Conservation (phyloP, 1,140 invertebrate genomes). For the Berghia stephanieae region DNA sequence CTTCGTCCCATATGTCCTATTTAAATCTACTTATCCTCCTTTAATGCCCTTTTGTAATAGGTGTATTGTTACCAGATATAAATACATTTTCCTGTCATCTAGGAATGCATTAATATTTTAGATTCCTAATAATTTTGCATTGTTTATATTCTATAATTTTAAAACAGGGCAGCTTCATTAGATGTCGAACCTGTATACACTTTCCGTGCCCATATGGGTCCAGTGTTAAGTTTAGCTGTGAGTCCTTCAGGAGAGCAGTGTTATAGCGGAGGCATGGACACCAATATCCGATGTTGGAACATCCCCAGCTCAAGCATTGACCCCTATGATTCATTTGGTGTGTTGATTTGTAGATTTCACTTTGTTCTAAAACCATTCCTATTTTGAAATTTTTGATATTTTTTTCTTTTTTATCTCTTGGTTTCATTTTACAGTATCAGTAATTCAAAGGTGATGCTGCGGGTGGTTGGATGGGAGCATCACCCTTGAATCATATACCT, state of each 20-base stretch:
- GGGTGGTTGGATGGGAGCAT: too few relatives aligned
- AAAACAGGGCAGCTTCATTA: constrained; percentile 80
- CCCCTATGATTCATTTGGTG: constrained; percentile 94
- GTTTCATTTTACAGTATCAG: too few relatives aligned
- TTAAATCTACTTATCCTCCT: too few relatives aligned
- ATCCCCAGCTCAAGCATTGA: constrained; percentile 93
- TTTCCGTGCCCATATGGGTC: constrained; percentile 91
- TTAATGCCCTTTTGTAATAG: too few relatives aligned
- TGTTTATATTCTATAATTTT: constrained; percentile 7
- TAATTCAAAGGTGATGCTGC: too few relatives aligned
- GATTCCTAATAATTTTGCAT: background rate
- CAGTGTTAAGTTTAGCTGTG: constrained; percentile 93
- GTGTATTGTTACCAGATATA: too few relatives aligned
- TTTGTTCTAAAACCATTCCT: too few relatives aligned
- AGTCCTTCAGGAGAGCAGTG: constrained; percentile 90
- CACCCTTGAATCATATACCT: too few relatives aligned
- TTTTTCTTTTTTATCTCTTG: too few relatives aligned
- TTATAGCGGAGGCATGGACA: constrained; percentile 93
- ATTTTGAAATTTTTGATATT: too few relatives aligned
- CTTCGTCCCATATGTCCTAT: too few relatives aligned
- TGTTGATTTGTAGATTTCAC: constrained; percentile 33
- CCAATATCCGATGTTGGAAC: constrained; percentile 95
- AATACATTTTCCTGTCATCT: too few relatives aligned
- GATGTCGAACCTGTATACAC: constrained; percentile 99
- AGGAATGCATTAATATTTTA: background rate